These are phyloP conservation scores for Brassicogethes aeneus DNA, from an alignment of 2,888 invertebrate species.

Conservation along the genomic window DNA sequence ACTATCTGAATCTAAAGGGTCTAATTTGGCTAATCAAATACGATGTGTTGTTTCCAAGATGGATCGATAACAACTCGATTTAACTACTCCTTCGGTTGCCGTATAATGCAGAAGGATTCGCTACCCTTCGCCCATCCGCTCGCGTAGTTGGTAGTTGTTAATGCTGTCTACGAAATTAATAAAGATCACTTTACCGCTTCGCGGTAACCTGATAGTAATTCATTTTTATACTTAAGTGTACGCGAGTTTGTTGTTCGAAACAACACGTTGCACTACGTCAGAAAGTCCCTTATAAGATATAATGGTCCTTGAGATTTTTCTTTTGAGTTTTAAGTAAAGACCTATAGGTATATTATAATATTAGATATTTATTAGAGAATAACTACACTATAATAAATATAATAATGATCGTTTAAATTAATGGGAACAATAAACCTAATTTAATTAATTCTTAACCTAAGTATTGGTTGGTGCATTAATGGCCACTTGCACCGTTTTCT, in stretches of 20 bases:
- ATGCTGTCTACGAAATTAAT: constrained; percentile 2
- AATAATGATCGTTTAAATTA: too few relatives aligned
- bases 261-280: constrained; percentile 1
- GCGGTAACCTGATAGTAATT: neutral
- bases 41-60: constrained; percentile 18
- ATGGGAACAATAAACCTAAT: too few relatives aligned
- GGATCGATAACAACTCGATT: constrained; percentile 11
- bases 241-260: neutral
- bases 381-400: too few relatives aligned
- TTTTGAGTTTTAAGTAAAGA: too few relatives aligned
- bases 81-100: constrained; percentile 2
- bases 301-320: too few relatives aligned
- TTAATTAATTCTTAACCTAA: too few relatives aligned
- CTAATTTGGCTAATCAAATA: constrained; percentile 29
- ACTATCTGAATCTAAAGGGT: constrained; percentile 28
- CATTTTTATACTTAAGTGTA: neutral
- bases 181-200: neutral
- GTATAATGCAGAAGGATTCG: constrained; percentile 1
- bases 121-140: neutral
- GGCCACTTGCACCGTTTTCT: too few relatives aligned
- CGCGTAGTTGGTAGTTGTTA: too few relatives aligned
- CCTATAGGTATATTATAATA: too few relatives aligned
- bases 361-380: too few relatives aligned
- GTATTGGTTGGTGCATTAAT: too few relatives aligned
- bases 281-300: too few relatives aligned